Percentiles rank a stretch among this genome's conserved stretches.
phyloP scores from a whole-genome alignment of 2,888 invertebrate species.

The Drosophila basisetae region DNA sequence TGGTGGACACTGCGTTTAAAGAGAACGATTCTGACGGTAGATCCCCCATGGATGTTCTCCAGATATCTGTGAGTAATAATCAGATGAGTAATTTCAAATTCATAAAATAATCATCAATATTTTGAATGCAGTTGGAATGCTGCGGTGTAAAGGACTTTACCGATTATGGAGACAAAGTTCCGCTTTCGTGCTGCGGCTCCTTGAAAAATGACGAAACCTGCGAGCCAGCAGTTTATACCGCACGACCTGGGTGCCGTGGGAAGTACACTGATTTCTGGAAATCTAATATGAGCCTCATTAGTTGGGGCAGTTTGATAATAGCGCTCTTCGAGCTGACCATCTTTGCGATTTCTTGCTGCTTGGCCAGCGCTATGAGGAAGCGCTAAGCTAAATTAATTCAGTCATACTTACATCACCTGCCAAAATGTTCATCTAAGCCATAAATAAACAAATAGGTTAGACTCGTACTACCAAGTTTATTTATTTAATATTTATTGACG shows the following conservation, averaged over 20 bases:
- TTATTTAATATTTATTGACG: constrained; percentile 5
- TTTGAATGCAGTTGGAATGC: constrained; percentile 72
- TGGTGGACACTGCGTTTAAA: constrained; percentile 86
- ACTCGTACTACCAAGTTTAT: constrained; percentile 1
- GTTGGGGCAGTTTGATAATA: constrained; percentile 89
- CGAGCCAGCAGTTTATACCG: constrained; percentile 42
- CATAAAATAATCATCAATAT: background rate
- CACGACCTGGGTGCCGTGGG: constrained; percentile 61
- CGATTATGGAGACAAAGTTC: constrained; percentile 67
- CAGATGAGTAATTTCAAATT: background rate
- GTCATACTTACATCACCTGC: constrained; percentile 18
- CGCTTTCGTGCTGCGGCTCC: constrained; percentile 81
- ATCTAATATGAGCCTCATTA: constrained; percentile 86
- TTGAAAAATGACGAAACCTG: constrained; percentile 51
- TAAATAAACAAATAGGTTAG: constrained; percentile 57
- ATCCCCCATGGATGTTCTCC: constrained; percentile 79
- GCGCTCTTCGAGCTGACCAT: constrained; percentile 90
- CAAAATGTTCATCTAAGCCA: constrained; percentile 37
- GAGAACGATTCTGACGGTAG: constrained; percentile 62
- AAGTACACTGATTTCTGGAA: constrained; percentile 85
- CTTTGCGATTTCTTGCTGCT: constrained; percentile 93
- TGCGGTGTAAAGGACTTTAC: constrained; percentile 69
- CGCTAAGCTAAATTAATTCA: constrained; percentile 18
- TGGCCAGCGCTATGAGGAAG: constrained; percentile 93
- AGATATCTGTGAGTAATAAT: constrained; percentile 74